These are phyloP conservation scores for Agrochola litura DNA, from an alignment of 2,888 invertebrate genomes.

Conservation along the genomic window DNA sequence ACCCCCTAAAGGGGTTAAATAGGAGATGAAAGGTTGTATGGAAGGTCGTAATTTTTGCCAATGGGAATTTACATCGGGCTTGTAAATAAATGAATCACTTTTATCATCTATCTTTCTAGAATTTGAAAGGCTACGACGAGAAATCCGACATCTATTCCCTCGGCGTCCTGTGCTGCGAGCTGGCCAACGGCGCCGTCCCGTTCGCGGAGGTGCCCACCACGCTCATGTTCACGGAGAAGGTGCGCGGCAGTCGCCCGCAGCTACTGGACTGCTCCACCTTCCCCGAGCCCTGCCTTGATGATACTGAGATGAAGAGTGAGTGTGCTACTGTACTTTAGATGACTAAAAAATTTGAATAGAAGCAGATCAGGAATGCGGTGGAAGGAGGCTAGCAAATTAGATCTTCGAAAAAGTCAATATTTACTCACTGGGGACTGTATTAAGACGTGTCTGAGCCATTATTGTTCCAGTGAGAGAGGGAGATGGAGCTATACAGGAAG, in stretches of 20 bases:
- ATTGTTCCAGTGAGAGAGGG: background rate
- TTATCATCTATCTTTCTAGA: constrained; percentile 81
- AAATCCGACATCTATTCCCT: constrained; percentile 98
- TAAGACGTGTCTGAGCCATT: background rate
- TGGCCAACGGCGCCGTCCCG: constrained; percentile 97
- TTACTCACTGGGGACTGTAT: background rate
- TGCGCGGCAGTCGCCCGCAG: constrained; percentile 94
- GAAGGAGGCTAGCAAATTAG: background rate
- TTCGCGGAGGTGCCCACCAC: constrained; percentile 96
- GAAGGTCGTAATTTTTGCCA: background rate
- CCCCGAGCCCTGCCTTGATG: constrained; percentile 86
- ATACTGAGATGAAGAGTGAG: constrained; percentile 84
- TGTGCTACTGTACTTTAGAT: background rate
- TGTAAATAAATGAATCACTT: background rate
- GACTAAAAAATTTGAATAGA: background rate
- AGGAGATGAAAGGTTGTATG: background rate
- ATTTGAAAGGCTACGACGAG: constrained; percentile 96
- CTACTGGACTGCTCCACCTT: constrained; percentile 94
- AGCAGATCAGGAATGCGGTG: background rate
- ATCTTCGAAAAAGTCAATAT: background rate
- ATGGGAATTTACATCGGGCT: background rate
- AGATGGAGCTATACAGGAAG: background rate
- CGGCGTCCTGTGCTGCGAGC: constrained; percentile 96
- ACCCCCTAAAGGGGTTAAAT: background rate
- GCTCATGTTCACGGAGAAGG: constrained; percentile 97